phyloP scores from a whole-genome alignment of 2,888 invertebrate genomes.

The Parnassius glacialis region DNA sequence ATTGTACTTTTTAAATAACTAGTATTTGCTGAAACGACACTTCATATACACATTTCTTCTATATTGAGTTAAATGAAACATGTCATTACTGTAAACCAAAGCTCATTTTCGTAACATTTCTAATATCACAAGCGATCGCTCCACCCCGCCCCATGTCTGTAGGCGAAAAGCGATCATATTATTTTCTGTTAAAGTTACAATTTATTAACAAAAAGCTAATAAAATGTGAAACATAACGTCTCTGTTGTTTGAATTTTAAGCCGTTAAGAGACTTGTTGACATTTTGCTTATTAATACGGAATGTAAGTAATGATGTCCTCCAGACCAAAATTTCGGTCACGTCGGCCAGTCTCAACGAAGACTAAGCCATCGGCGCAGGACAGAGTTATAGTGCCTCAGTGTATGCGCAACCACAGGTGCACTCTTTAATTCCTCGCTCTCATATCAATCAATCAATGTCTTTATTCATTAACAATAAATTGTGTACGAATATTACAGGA shows the following conservation, averaged over 20 bases:
- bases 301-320: too few relatives aligned
- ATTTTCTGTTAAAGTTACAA: constrained; percentile 61
- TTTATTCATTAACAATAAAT: too few relatives aligned
- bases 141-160: constrained; percentile 8
- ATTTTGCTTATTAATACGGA: too few relatives aligned
- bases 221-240: constrained; percentile 54
- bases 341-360: too few relatives aligned
- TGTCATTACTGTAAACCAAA: constrained; percentile 50
- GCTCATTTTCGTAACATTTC: constrained; percentile 50
- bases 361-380: too few relatives aligned
- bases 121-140: constrained; percentile 18
- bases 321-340: too few relatives aligned
- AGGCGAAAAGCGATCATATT: constrained; percentile 49
- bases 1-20: background rate
- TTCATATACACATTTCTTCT: background rate
- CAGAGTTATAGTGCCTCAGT: too few relatives aligned
- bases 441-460: too few relatives aligned
- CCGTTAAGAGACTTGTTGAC: background rate
- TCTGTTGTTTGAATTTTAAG: constrained; percentile 27
- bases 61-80: constrained; percentile 19
- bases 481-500: too few relatives aligned
- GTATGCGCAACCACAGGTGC: too few relatives aligned
- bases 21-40: background rate
- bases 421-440: too few relatives aligned
- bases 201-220: constrained; percentile 77